Evolutionary conservation across 2,113 vertebrate genomes (phyloP).

Genomic region (Zootoca vivipara): DNA sequence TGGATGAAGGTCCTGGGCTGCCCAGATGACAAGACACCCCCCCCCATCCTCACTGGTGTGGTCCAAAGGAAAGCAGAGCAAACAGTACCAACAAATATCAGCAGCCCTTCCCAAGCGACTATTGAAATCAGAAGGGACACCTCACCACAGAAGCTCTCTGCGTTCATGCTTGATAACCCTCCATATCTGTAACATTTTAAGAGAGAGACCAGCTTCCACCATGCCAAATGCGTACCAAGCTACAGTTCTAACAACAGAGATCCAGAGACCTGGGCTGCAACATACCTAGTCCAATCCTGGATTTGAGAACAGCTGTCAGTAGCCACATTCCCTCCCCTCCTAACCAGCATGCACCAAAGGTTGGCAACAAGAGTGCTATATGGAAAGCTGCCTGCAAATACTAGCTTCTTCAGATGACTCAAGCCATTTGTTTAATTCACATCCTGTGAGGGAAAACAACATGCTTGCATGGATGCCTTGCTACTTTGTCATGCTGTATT

Average conservation of each 20-base stretch:
- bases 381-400: not conserved
- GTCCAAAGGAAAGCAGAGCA: no score
- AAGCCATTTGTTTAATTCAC: not conserved
- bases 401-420: not conserved
- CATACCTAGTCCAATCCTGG: no score
- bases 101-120: not conserved
- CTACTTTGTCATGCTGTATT: not conserved
- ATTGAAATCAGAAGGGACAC: not conserved
- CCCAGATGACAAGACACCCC: no score
- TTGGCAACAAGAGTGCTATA: not conserved
- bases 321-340: not conserved
- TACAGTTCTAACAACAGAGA: not conserved
- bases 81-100: not conserved
- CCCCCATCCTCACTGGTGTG: no score
- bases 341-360: not conserved
- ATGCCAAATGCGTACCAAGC: not conserved
- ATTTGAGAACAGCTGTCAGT: not conserved
- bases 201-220: not conserved
- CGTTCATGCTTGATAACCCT: not conserved
- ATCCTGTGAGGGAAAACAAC: not conserved
- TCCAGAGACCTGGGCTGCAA: not conserved
- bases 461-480: not conserved
- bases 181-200: no score
- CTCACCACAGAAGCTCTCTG: not conserved
- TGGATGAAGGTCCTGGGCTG: no score